Conservation (phyloP, 2,888 invertebrate genomes). For the Lordiphosa andalusiaca region DNA sequence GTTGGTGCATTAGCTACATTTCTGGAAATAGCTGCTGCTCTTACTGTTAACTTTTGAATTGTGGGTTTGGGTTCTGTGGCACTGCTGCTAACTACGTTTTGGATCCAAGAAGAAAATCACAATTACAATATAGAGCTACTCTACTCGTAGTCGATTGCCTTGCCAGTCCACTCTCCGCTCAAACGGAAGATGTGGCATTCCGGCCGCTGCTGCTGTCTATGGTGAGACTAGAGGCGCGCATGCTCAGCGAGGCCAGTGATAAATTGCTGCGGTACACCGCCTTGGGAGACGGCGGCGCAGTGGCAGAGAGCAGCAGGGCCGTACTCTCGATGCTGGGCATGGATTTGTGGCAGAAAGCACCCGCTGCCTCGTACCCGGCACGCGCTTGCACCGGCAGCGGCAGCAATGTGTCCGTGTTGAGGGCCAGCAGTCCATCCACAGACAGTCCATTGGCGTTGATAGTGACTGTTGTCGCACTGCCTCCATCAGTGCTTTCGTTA, state of each 20-base stretch:
- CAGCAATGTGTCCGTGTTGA: constrained; percentile 31
- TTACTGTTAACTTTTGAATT: constrained; percentile 1
- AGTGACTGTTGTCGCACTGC: constrained; percentile 33
- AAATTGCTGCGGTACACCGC: constrained; percentile 78
- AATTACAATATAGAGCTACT: not conserved
- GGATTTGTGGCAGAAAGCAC: constrained; percentile 52
- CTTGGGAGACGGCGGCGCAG: constrained; percentile 61
- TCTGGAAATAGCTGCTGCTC: not conserved
- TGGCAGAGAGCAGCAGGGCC: constrained; percentile 56
- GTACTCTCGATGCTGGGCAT: constrained; percentile 64
- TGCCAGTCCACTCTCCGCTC: constrained; percentile 9
- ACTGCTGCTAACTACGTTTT: constrained; percentile 2
- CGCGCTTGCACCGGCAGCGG: constrained; percentile 19
- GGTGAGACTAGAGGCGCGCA: constrained; percentile 79
- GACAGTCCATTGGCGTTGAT: constrained; percentile 40
- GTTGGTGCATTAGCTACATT: too few species aligned
- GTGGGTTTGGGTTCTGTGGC: not conserved
- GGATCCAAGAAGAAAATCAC: constrained; percentile 6
- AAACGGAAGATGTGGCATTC: constrained; percentile 83
- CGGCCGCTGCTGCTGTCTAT: constrained; percentile 81
- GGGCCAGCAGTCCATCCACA: constrained; percentile 45
- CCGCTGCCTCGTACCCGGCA: constrained; percentile 25
- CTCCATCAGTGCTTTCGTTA: constrained; percentile 43
- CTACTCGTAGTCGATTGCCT: not conserved
- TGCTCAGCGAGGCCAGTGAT: constrained; percentile 79